Base-by-base conservation (phyloP, 2,113 vertebrate genomes). In the Dolichotis patagonum region DNA sequence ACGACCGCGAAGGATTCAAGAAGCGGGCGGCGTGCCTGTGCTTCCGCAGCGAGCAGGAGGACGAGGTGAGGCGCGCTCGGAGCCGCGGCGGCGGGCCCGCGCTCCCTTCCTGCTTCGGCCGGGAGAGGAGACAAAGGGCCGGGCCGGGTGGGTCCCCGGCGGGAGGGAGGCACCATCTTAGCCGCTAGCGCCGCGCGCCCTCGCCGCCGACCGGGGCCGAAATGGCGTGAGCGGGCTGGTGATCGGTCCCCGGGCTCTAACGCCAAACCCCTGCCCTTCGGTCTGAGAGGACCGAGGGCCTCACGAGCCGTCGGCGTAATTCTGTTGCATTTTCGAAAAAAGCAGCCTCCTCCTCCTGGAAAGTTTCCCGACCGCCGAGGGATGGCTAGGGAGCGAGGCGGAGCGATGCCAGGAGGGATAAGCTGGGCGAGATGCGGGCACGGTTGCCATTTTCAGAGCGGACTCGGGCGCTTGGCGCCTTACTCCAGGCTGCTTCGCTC, bases 1-100 rank as follows among this genome's bases (percentile, higher is more conserved):
- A 99, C 94, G 99, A 99, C 99, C 99, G 99, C 84, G 99, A 99
- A 94, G 99, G 99, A n/a, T 99, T 99, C 97, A 99, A 99, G 98
- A 99, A 99, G 97, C 98, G 99, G 98, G 99, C 99, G 90, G 99
- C 99, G 90, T 99, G 99, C 98, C 97, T 99, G 93, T 99, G 99
- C 97, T 99, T 99, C 98, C 99, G 98, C 97, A 99, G 98, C 98
- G 99, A 99, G 65, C 98, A 98, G 67, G 99, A 99, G 98, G 99
- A 99, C 96, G 99, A 99, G 99, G 99, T 99, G 97, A 98, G 99
- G 58, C 38, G 58, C 38, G 58, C 46, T 28, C 35, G 16, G 35
- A n/a, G 60, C 52, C n/a, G 14, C 75, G 24, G 43, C 41, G 56
- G 77, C 56, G 56, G 56, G n/a, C 38, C 32, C 11, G n/a, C 49